Percentiles rank a stretch among this genome's conserved stretches.
Conservation (phyloP, 2,797 vertebrate species). For the Centroberyx gerrardi region DNA sequence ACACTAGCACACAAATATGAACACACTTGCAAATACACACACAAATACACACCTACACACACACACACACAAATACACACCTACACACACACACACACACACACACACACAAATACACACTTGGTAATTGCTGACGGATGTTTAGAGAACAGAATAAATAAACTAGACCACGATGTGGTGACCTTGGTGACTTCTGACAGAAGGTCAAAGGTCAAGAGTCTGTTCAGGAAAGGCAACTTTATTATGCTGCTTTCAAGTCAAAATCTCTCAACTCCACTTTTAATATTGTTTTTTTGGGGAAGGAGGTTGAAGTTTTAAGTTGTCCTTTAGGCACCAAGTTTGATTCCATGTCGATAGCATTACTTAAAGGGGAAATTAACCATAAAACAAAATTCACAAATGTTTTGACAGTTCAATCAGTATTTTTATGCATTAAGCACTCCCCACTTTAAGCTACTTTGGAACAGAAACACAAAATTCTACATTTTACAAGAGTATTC, state of each 20-base stretch:
- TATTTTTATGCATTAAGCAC: too few species aligned
- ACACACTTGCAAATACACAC: background rate
- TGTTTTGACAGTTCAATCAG: too few species aligned
- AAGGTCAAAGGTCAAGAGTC: slow-evolving; percentile 64
- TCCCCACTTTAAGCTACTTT: too few species aligned
- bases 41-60: background rate
- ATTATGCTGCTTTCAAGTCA: slow-evolving; percentile 27
- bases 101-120: slow-evolving; percentile 6
- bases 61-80: background rate
- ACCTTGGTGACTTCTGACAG: slow-evolving; percentile 49
- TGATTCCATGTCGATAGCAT: too few species aligned
- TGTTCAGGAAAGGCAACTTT: slow-evolving; percentile 47
- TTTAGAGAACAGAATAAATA: slow-evolving; percentile 66
- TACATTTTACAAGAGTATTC: too few species aligned
- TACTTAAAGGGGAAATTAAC: too few species aligned
- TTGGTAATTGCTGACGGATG: slow-evolving; percentile 52
- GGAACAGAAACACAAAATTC: too few species aligned
- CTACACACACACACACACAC: slow-evolving; percentile 3
- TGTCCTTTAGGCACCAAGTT: background rate
- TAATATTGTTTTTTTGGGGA: background rate
- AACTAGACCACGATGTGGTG: slow-evolving; percentile 28
- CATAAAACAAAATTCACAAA: too few species aligned
- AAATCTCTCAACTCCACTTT: slow-evolving; percentile 9
- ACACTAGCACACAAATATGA: slow-evolving; percentile 10
- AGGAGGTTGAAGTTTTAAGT: background rate